Base-by-base conservation (phyloP, 2,797 vertebrate genomes). In the Alcedo atthis region DNA sequence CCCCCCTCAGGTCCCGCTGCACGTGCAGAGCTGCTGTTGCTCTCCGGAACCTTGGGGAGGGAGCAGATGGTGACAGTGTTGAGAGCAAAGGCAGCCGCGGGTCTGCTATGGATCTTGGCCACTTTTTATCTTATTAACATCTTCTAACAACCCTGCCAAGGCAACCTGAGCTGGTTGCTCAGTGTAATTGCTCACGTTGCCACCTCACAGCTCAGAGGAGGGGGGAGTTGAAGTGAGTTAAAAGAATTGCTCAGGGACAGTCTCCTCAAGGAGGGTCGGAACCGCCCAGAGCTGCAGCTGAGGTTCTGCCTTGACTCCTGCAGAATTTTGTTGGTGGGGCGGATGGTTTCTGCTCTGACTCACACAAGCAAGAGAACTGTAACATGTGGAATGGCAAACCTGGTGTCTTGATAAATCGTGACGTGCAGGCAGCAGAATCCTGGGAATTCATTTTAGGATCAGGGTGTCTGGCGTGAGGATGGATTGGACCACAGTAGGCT, bases 101-200 rank as follows among this genome's bases (percentile, higher is more conserved):
- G 82, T 95, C 93, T 96, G 96, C 94, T 96, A 86, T 94, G 85
- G 89, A 93, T 96, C 95, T 78, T 77, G 85, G 90, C 93, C 85
- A 8, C 95, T 95, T 90, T 95, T 95, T 93, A 94, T 96, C 95
- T 88, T 95, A 96, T 95, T 96, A 97, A 90, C 87, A 62, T 94
- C 93, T 96, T 96, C 95, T 94, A 92, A 91, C 96, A 92, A 84
- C 85, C 86, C 87, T 91, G 91, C 94, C 92, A 93, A 79, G 92
- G 95, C 92, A 96, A 95, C 94, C 93, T 94, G 88, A 96, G 92
- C 92, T 94, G 91, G 88, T 94, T 92, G 58, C 89, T 92, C 48
- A 92, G 93, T 83, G 35, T 96, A 92, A 94, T 96, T 96, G 94
- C 88, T 93, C 30, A 4, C 76, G 26, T 81, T 94, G 78, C 81